A percentile compares a stretch with the other conserved stretches of the same genome.
These are phyloP conservation scores for Xiphorhynchus elegans DNA, from an alignment of 2,113 vertebrate species.

Conservation along the genomic window DNA sequence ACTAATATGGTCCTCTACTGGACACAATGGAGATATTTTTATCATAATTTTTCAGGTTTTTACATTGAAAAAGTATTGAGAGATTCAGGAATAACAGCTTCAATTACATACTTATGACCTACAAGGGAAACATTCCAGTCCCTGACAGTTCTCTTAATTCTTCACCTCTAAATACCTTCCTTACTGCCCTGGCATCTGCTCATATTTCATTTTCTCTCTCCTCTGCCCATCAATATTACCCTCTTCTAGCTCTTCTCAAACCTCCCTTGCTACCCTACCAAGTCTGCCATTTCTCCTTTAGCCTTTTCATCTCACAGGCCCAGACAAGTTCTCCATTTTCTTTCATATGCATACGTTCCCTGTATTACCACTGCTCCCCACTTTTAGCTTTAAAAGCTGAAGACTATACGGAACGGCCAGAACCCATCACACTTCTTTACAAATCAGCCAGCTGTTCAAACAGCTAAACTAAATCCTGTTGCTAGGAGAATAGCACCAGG, in stretches of 20 bases:
- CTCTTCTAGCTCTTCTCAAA: not conserved
- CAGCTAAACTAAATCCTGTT: slow-evolving; percentile 45
- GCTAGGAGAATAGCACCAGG: slow-evolving; percentile 39
- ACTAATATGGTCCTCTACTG: not conserved
- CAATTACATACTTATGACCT: not conserved
- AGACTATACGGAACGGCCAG: not conserved
- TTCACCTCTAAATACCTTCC: not conserved
- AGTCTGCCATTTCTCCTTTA: not conserved
- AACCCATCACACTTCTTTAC: slow-evolving; percentile 30
- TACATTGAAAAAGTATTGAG: not conserved
- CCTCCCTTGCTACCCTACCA: not conserved
- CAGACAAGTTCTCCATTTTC: not conserved
- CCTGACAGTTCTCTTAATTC: not conserved
- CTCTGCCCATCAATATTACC: not conserved
- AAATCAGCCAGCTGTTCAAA: slow-evolving; percentile 63
- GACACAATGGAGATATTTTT: not conserved
- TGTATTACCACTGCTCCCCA: not conserved
- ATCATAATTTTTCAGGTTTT: not conserved
- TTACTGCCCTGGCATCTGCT: not conserved
- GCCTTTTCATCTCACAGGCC: not conserved
- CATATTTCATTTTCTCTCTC: not conserved
- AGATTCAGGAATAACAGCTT: not conserved
- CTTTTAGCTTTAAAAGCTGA: not conserved
- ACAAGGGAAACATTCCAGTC: not conserved
- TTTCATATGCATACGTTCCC: not conserved